Evolutionary conservation across 2,797 vertebrate species (phyloP), one percentile per base, ranked within the genome.

Genomic region (Pantherophis alleghaniensis): DNA sequence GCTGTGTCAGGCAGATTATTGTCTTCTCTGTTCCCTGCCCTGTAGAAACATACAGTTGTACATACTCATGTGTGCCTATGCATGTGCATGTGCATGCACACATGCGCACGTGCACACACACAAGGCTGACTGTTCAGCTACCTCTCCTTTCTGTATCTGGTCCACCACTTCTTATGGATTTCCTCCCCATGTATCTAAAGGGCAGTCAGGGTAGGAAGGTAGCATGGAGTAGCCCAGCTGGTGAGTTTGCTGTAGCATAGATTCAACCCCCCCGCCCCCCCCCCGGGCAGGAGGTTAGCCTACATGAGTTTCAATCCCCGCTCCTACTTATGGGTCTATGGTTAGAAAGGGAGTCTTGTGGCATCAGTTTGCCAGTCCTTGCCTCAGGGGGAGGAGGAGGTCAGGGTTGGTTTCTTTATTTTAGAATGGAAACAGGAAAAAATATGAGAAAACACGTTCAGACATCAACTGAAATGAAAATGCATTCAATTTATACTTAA

Each of bases 41-140:
- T 83, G 69, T 37, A 42, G 69, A 37, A 32, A 74, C 32, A 74
- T 20, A 37, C 14, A 18, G 1, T 32, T 32, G n/a, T 32, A 32
- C 14, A 32, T 32, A n/a, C 28, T 32, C 28, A 66, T 5, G 12
- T 66, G 28, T 66, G 28, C 63, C 63, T 66, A 66, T 66, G 3
- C 24, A 9, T 61, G 24, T 2, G 0, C 7, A 1, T 1, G 4
- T n/a, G 13, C 26, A 1, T 12, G 26, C 26, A 4, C 26, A 28
- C 24, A 26, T 26, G 3, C 10, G 0, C 51, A 7, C 18, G 5
- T 9, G 2, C 63, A 7, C 32, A 0, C 32, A 79, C 9, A 20
- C 3, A 42, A 1, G 18, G 37, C 3, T 83, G 37, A 42, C 37
- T 83, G 74, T 24, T 24, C 74, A 32, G 6, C 66, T 69, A 18